These are phyloP conservation scores for Euplexia lucipara DNA, from an alignment of 2,888 invertebrate genomes.

Conservation along the genomic window DNA sequence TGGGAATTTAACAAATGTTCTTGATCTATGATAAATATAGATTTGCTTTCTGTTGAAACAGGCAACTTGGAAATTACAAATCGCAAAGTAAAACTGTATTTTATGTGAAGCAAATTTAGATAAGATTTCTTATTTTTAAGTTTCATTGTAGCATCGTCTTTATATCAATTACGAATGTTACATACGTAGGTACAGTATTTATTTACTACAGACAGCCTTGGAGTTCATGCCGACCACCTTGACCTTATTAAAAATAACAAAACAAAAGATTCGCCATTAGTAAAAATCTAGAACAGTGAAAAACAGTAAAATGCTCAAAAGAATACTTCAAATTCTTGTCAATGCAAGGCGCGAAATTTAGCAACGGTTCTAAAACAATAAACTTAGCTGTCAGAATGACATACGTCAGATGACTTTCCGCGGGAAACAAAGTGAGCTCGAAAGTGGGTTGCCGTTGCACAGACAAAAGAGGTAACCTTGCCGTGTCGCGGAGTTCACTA, in stretches of 20 bases:
- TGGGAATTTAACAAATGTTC: conserved; percentile 28
- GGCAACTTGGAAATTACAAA: conserved; percentile 10
- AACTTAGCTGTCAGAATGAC: conserved; percentile 77
- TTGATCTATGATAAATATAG: background rate
- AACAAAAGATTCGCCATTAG: conserved; percentile 36
- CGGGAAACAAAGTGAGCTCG: conserved; percentile 78
- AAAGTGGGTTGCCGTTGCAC: conserved; percentile 81
- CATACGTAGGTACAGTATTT: conserved; percentile 9
- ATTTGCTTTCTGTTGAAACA: background rate
- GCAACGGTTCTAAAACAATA: conserved; percentile 69
- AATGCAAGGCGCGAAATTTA: conserved; percentile 55
- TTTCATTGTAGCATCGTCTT: conserved; percentile 6
- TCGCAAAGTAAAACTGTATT: background rate
- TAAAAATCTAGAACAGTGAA: conserved; percentile 66
- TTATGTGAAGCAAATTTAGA: background rate
- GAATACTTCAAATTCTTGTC: conserved; percentile 57
- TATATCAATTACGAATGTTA: background rate
- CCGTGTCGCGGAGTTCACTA: conserved; percentile 63
- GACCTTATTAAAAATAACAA: conserved; percentile 56
- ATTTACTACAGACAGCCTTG: conserved; percentile 38
- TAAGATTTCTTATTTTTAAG: background rate
- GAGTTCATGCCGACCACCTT: conserved; percentile 50
- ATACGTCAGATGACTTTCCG: conserved; percentile 72
- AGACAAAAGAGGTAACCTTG: conserved; percentile 72
- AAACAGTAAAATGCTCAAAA: conserved; percentile 59